phyloP scores from a whole-genome alignment of 2,888 invertebrate genomes.

The Euzetes globulus region DNA sequence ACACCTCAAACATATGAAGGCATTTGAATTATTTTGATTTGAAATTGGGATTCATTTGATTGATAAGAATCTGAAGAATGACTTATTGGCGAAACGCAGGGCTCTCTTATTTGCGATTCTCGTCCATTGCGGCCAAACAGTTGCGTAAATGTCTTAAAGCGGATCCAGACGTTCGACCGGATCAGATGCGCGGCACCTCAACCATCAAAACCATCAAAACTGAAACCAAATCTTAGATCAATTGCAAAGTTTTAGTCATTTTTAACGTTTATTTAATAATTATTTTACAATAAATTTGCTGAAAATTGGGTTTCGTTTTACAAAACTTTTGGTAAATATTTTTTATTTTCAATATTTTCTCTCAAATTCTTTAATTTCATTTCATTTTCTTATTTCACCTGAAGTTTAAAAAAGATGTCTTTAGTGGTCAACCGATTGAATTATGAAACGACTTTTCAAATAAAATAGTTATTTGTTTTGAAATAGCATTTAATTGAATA shows the following conservation, averaged over 20 bases:
- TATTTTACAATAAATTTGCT: too few species aligned
- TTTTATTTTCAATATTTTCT: too few species aligned
- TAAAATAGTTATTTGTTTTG: too few species aligned
- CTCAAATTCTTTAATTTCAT: too few species aligned
- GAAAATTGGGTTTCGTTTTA: too few species aligned
- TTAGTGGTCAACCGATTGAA: too few species aligned
- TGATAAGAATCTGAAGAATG: constrained; percentile 31
- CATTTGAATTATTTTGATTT: constrained; percentile 8
- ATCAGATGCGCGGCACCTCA: constrained; percentile 6
- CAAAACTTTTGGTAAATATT: too few species aligned
- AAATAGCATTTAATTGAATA: too few species aligned
- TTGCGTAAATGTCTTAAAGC: constrained; percentile 34
- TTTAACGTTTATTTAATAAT: too few species aligned
- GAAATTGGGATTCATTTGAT: neutral
- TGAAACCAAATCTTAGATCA: neutral
- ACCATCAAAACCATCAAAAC: constrained; percentile 30
- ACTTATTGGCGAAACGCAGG: constrained; percentile 37
- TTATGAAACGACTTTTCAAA: too few species aligned
- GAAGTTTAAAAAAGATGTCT: too few species aligned
- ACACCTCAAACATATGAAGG: neutral
- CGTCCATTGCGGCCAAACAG: constrained; percentile 35
- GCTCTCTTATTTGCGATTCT: constrained; percentile 36
- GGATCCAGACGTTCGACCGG: constrained; percentile 29
- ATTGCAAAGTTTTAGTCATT: neutral
- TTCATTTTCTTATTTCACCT: too few species aligned